phyloP scores from a whole-genome alignment of 2,113 vertebrate species.

The Tachuris rubrigastra region DNA sequence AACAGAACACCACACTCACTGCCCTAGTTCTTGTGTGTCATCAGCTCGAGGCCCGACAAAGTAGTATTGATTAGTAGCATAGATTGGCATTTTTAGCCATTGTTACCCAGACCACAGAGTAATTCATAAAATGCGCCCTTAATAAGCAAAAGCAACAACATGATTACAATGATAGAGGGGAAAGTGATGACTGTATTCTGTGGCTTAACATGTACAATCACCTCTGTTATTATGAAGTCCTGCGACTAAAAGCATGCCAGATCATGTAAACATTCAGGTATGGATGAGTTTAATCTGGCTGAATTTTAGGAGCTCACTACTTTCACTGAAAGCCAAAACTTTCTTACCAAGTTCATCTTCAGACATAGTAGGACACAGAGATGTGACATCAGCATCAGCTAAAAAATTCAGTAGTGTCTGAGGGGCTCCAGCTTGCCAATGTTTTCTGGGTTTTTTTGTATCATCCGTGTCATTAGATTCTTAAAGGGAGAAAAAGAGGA shows the following conservation, averaged over 20 bases:
- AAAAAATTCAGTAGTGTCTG: conserved; percentile 78
- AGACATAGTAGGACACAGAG: conserved; percentile 1
- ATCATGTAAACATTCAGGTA: background rate
- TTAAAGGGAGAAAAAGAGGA: background rate
- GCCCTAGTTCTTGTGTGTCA: background rate
- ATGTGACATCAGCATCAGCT: conserved; percentile 66
- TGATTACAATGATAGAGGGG: background rate
- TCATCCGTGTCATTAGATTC: background rate
- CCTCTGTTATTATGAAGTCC: background rate
- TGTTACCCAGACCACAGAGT: background rate
- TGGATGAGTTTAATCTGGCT: background rate
- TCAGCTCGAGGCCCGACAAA: background rate
- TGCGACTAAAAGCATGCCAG: background rate
- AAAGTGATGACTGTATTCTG: background rate
- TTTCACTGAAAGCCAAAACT: background rate
- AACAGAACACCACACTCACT: background rate
- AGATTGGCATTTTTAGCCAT: background rate
- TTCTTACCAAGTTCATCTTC: conserved; percentile 27
- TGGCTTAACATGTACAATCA: background rate
- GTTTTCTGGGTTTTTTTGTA: conserved; percentile 49
- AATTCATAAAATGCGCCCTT: background rate
- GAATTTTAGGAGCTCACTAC: background rate
- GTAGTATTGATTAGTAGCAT: background rate
- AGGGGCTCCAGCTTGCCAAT: conserved; percentile 73
- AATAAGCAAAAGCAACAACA: background rate